Evolutionary conservation across 2,797 vertebrate species (phyloP).

Genomic region (Cichlasoma orientale): DNA sequence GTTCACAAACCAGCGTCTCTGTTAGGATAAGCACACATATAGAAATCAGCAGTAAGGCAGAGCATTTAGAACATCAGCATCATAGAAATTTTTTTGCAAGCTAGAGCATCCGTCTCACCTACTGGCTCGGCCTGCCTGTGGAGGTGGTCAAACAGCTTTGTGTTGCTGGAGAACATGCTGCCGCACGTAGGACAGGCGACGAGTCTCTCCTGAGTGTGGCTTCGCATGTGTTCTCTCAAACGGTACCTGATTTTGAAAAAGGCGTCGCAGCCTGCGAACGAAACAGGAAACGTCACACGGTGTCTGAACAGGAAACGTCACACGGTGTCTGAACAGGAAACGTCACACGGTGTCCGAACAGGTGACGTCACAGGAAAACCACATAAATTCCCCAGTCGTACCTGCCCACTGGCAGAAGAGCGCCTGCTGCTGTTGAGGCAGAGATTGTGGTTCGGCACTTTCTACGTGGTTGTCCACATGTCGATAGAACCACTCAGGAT

Average conservation of each 20-base stretch:
- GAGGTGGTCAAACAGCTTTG: constrained; percentile 81
- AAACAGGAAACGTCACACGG: not conserved
- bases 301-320: not conserved
- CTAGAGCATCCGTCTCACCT: constrained; percentile 45
- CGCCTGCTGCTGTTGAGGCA: constrained; percentile 79
- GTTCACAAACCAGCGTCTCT: constrained; percentile 83
- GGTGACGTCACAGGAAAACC: not conserved
- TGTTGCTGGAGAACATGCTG: constrained; percentile 84
- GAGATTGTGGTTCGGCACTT: constrained; percentile 77
- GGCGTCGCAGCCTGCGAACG: constrained; percentile 70
- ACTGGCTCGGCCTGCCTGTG: constrained; percentile 80
- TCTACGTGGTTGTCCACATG: constrained; percentile 82
- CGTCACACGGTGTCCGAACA: not conserved
- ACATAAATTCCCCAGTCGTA: constrained; percentile 2
- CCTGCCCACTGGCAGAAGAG: constrained; percentile 82
- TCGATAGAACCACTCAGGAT: constrained; percentile 85
- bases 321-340: not conserved
- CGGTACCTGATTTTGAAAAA: constrained; percentile 81
- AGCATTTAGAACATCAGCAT: not conserved
- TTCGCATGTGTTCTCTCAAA: constrained; percentile 79
- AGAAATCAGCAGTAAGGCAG: not conserved
- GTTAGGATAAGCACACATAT: constrained; percentile 16
- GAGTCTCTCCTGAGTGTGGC: constrained; percentile 77
- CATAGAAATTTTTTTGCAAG: not conserved
- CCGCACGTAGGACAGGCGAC: constrained; percentile 81